phyloP scores from a whole-genome alignment of 2,888 invertebrate species.

The Laspeyria flexula region DNA sequence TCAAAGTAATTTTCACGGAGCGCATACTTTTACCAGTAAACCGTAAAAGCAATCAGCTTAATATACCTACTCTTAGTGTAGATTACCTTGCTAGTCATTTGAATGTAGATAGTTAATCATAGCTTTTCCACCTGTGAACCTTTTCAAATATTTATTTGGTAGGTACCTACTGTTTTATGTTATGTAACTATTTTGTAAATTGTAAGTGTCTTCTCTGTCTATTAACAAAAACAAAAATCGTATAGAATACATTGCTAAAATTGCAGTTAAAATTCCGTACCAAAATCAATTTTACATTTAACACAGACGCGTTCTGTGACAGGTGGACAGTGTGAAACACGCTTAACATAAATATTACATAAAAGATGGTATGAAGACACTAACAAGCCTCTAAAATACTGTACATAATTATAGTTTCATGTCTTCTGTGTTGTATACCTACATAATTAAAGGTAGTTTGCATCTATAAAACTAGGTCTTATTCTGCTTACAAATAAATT shows the following conservation, averaged over 20 bases:
- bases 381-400: too few species aligned
- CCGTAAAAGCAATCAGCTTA: slow-evolving; percentile 15
- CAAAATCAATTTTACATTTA: neutral
- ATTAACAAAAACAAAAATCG: neutral
- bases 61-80: slow-evolving; percentile 13
- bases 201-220: slow-evolving; percentile 2
- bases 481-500: too few species aligned
- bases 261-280: too few species aligned
- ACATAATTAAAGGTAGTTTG: slow-evolving; percentile 21
- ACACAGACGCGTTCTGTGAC: too few species aligned
- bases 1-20: slow-evolving; percentile 11
- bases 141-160: slow-evolving; percentile 35
- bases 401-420: too few species aligned
- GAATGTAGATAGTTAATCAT: slow-evolving; percentile 36
- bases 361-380: too few species aligned
- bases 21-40: slow-evolving; percentile 14
- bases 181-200: neutral
- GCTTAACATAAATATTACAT: too few species aligned
- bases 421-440: too few species aligned
- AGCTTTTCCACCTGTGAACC: slow-evolving; percentile 39
- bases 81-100: slow-evolving; percentile 34
- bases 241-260: too few species aligned
- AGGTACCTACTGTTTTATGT: slow-evolving; percentile 23
- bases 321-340: too few species aligned
- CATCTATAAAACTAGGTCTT: slow-evolving; percentile 13